Base-by-base conservation (phyloP, 2,888 invertebrate genomes). In the Catocala sponsa region DNA sequence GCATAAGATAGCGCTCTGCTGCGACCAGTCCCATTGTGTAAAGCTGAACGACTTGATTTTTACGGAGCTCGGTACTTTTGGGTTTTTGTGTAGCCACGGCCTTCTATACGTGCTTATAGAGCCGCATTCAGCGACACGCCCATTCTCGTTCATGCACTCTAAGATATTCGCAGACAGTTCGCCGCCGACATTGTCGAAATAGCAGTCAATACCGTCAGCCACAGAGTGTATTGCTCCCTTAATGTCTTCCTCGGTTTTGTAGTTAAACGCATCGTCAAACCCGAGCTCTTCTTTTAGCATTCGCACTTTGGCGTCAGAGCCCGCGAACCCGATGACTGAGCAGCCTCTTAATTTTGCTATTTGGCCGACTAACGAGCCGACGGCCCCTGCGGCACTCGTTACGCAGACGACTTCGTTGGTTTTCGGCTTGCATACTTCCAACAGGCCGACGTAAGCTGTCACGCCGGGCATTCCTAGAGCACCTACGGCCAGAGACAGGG, bases 151-250 rank as follows among this genome's bases (percentile, higher is more conserved):
- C 96, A 96, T 96, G 66, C 95, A 95, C 47, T 89, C 85, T 55
- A 96, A 83, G 11, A 96, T 94, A 0, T 77, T 85, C 15, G 87
- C 86, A 5, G 95, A 94, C 42, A 96, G 88, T n/a, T 94, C 92
- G 4, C 96, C 96, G 0, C 96, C 96, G 13, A 96, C 97, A 79
- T 96, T 97, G 79, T 97, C 97, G 80, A 97, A 97, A 79, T 95
- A 97, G 72, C 96, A 96, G 79, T 97, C 96, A 0, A 97, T 87
- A 2, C 96, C 96, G 6, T 95, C 85, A 0, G 96, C 96, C 4
- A 96, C 95, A 46, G 95, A 89, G 59, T 90, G 91, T 59, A 97
- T 83, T 33, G 91, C 81, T 0, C 55, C 61, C 9, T 83, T 86
- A 15, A 96, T 69, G 57, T 82, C 59, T 65, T 95, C 78, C 15